Conservation (phyloP, 2,797 vertebrate species). For the Kryptopterus vitreolus region DNA sequence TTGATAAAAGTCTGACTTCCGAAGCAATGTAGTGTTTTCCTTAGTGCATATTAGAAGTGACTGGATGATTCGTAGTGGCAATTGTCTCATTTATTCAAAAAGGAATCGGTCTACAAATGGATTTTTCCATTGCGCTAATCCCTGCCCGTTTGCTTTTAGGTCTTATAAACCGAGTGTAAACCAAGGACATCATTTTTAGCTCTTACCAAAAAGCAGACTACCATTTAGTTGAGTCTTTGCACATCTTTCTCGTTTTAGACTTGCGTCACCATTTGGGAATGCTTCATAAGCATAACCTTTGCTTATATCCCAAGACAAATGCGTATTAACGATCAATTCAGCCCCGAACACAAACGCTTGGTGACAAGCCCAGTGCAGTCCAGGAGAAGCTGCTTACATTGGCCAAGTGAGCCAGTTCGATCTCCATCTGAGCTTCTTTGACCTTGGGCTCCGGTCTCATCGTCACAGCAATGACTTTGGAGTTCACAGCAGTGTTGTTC, state of each 20-base stretch:
- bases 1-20: too few relatives aligned
- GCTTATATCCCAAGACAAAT: background rate
- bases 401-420: constrained; percentile 93
- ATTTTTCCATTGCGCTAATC: background rate
- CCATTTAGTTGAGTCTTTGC: constrained; percentile 22
- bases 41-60: constrained; percentile 11
- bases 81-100: constrained; percentile 17
- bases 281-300: constrained; percentile 17
- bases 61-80: background rate
- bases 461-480: constrained; percentile 97
- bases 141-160: constrained; percentile 1
- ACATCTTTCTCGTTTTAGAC: constrained; percentile 11
- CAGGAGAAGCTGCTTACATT: constrained; percentile 83
- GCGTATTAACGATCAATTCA: background rate
- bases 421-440: constrained; percentile 89
- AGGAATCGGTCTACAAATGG: constrained; percentile 18
- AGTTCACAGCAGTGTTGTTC: constrained; percentile 97
- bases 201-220: background rate
- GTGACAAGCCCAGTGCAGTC: background rate
- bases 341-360: background rate
- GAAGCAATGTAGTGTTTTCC: too few relatives aligned
- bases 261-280: background rate
- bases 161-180: constrained; percentile 15
- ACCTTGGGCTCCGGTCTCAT: constrained; percentile 92
- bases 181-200: constrained; percentile 12